phyloP scores from a whole-genome alignment of 2,113 vertebrate genomes.

The Myodes glareolus region DNA sequence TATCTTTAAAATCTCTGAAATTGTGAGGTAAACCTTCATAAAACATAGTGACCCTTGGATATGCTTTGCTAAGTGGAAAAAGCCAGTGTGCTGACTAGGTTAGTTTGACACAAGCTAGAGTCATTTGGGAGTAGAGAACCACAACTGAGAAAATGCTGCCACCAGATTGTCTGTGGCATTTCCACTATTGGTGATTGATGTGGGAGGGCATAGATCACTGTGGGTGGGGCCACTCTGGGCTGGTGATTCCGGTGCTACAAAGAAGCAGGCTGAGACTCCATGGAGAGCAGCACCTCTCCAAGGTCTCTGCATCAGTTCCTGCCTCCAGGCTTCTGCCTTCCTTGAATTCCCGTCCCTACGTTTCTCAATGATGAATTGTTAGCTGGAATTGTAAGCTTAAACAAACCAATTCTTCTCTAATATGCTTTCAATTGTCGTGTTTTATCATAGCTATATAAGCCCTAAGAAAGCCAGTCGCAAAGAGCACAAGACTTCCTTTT shows the following conservation, averaged over 20 bases:
- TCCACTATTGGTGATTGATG: not conserved
- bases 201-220: not conserved
- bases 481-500: not conserved
- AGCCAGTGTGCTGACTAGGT: not conserved
- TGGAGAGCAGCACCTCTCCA: not conserved
- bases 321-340: not conserved
- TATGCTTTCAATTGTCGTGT: not conserved
- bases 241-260: not conserved
- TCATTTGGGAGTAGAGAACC: not conserved
- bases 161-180: not conserved
- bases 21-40: not conserved
- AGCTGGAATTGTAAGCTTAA: not conserved
- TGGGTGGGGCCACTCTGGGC: too few species aligned
- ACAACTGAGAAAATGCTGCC: not conserved
- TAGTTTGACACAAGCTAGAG: not conserved
- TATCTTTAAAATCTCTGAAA: not conserved
- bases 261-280: not conserved
- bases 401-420: not conserved
- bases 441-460: not conserved
- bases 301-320: not conserved
- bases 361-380: not conserved
- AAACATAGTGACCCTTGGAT: not conserved
- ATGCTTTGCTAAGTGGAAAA: constrained; percentile 1
- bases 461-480: not conserved
- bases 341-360: not conserved